Evolutionary conservation across 2,888 invertebrate species (phyloP).

Genomic region (Nyleta sp.): DNA sequence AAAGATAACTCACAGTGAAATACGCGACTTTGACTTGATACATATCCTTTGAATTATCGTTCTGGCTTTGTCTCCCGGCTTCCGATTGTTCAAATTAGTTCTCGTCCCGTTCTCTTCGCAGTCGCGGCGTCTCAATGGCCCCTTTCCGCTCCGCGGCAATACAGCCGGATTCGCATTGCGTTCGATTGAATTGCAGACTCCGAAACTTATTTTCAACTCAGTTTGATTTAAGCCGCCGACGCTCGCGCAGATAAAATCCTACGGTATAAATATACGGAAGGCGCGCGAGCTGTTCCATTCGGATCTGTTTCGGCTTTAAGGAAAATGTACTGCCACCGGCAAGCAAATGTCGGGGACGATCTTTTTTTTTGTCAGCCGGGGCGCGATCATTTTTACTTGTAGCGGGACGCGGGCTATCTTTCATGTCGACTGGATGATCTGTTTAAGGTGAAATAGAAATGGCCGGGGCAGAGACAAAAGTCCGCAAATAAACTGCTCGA

Average conservation of each 20-base stretch:
- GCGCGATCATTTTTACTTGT: not conserved
- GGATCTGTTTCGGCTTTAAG: slow-evolving; percentile 39
- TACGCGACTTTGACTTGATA: slow-evolving; percentile 59
- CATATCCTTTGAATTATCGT: slow-evolving; percentile 65
- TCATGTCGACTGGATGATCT: no score
- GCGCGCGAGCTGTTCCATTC: slow-evolving; percentile 10
- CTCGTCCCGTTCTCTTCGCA: slow-evolving; percentile 44
- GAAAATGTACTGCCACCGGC: slow-evolving; percentile 23
- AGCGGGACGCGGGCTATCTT: not conserved
- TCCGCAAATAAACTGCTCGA: no score
- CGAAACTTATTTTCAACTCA: slow-evolving; percentile 54
- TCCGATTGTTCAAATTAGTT: slow-evolving; percentile 63
- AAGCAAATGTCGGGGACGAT: slow-evolving; percentile 26
- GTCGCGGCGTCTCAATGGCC: slow-evolving; percentile 40
- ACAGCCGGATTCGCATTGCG: slow-evolving; percentile 14
- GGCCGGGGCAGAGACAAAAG: no score
- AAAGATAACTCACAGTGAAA: slow-evolving; percentile 60
- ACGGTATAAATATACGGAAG: slow-evolving; percentile 20
- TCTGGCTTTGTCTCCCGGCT: slow-evolving; percentile 58
- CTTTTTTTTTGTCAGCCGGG: slow-evolving; percentile 1
- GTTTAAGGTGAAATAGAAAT: no score
- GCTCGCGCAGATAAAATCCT: slow-evolving; percentile 32
- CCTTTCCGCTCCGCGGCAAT: slow-evolving; percentile 30
- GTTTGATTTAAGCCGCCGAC: slow-evolving; percentile 47
- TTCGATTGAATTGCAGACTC: slow-evolving; percentile 50